Base-by-base conservation (phyloP, 2,113 vertebrate species). In the Electrona antarctica region DNA sequence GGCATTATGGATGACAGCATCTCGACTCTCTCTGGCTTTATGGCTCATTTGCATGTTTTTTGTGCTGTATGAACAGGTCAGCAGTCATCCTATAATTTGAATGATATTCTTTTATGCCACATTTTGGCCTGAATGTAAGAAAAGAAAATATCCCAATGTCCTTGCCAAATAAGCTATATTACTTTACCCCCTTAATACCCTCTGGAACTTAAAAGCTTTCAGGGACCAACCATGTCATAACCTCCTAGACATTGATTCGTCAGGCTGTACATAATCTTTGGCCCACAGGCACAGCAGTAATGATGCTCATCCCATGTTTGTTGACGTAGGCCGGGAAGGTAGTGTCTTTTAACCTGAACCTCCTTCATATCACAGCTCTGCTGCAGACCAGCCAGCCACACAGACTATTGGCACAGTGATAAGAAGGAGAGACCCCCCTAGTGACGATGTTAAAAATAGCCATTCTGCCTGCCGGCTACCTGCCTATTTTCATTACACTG, bases 401-500 rank as follows among this genome's bases (percentile, higher is more conserved):
- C 41, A 76, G 56, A 66, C 63, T 28, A 46, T 57, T 77, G 52
- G 48, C 62, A 41, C 13, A n/a, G 48, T 33, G 54, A 63, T 66
- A 76, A 74, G 45, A 28, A 60, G 45, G 7, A 69, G 69, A 60
- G 12, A 67, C 46, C 49, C 60, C 33, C 41, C 11, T 52, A 9
- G 62, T 67, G 49, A 71, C 29, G 64, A 51, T 6, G 45, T 67
- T 66, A 76, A 78, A 78, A 84, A 86, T 84, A 73, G 66, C 68
- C 21, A 28, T 51, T 68, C 7, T 64, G n/a, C 48, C 29, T 69
- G 52, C 48, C 29, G 67, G 33, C 67, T 74, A 10, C 29, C 61
- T 66, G 47, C 9, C 13, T 41, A 6, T 8, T 56, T 29, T 69
- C 61, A 59, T 41, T 51, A 58, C 21, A 33, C 4, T 68, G 21